Percentiles rank a stretch among this genome's conserved stretches.
Evolutionary conservation across 2,113 vertebrate genomes (phyloP).

Genomic region (Scomber colias): DNA sequence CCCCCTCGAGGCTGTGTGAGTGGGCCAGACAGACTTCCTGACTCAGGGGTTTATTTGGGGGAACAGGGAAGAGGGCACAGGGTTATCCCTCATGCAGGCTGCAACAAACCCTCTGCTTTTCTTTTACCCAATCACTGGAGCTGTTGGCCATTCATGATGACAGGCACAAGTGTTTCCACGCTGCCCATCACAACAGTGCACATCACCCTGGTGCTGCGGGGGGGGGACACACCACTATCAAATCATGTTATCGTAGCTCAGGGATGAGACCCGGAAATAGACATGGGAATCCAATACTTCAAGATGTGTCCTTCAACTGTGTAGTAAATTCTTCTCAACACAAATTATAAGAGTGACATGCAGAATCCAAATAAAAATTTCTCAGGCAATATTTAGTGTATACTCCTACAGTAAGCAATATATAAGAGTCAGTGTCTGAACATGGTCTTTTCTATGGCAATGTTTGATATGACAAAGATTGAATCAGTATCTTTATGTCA

Average conservation of each 20-base stretch:
- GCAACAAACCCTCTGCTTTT: constrained; percentile 43
- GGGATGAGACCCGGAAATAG: constrained; percentile 4
- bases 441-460: background rate
- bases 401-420: constrained; percentile 10
- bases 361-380: constrained; percentile 43
- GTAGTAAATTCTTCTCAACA: constrained; percentile 5
- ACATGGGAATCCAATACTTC: background rate
- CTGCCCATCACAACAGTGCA: constrained; percentile 41
- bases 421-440: constrained; percentile 1
- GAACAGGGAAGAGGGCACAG: constrained; percentile 34
- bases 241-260: constrained; percentile 37
- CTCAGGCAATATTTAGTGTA: constrained; percentile 28
- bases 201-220: constrained; percentile 25
- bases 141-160: constrained; percentile 52
- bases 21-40: constrained; percentile 80
- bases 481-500: constrained; percentile 20
- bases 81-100: constrained; percentile 42
- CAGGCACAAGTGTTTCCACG: constrained; percentile 47
- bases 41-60: constrained; percentile 80
- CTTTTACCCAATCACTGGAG: constrained; percentile 30
- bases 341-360: constrained; percentile 7
- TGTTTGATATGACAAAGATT: constrained; percentile 9
- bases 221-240: constrained; percentile 31
- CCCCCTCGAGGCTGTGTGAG: constrained; percentile 71
- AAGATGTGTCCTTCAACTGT: background rate